phyloP scores from a whole-genome alignment of 2,113 vertebrate genomes.

The Protobothrops mucrosquamatus region DNA sequence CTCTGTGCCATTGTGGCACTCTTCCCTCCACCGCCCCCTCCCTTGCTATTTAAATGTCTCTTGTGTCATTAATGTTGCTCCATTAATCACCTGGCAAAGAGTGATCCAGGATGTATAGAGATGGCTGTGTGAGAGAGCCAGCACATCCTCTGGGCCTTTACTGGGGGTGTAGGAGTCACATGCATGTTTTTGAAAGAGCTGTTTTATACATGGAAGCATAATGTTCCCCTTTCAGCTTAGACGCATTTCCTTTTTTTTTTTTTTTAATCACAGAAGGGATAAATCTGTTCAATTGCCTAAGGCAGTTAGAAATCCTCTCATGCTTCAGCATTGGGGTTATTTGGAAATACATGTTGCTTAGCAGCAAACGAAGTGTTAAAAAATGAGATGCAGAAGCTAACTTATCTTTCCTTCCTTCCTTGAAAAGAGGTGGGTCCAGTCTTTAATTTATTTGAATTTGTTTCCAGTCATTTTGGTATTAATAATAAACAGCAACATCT shows the following conservation, averaged over 20 bases:
- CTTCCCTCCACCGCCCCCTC: conserved; percentile 4
- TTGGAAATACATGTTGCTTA: conserved; percentile 60
- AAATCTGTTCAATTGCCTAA: conserved; percentile 40
- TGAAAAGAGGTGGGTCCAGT: background rate
- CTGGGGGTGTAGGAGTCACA: background rate
- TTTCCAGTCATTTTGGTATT: conserved; percentile 30
- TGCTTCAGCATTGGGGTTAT: conserved; percentile 39
- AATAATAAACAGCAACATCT: conserved; percentile 1
- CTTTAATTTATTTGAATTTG: conserved; percentile 5
- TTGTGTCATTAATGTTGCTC: conserved; percentile 20
- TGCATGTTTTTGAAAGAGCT: conserved; percentile 14
- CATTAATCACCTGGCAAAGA: conserved; percentile 38
- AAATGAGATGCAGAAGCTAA: conserved; percentile 50
- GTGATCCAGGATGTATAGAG: background rate
- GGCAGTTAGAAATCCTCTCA: conserved; percentile 47
- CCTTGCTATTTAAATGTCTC: background rate
- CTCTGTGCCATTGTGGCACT: background rate
- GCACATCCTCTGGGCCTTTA: conserved; percentile 6
- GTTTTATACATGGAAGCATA: conserved; percentile 44
- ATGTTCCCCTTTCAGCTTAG: background rate
- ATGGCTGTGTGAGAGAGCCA: background rate
- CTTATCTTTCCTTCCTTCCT: conserved; percentile 23
- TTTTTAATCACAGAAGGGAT: background rate
- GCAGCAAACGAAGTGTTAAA: conserved; percentile 64
- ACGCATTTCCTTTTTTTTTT: background rate